Conservation (phyloP, 2,888 invertebrate species). For the Thera obeliscata region DNA sequence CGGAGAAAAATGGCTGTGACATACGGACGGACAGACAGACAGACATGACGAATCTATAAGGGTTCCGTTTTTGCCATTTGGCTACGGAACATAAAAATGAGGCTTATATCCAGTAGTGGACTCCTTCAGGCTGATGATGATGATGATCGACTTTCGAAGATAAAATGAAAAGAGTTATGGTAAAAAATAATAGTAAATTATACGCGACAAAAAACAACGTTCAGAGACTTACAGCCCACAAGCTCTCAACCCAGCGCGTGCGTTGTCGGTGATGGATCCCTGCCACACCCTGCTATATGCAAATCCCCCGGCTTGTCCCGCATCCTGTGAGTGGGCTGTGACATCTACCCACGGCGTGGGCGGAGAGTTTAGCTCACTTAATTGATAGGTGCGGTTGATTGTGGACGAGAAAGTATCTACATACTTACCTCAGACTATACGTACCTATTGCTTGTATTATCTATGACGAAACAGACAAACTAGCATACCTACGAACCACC, state of each 20-base stretch:
- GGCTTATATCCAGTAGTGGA: too few relatives aligned
- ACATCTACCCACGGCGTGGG: constrained; percentile 28
- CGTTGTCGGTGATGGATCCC: constrained; percentile 36
- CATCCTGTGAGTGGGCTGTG: constrained; percentile 34
- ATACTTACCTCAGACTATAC: background rate
- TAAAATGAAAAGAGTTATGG: too few relatives aligned
- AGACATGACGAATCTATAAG: too few relatives aligned
- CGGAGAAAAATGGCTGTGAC: too few relatives aligned
- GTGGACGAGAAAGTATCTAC: constrained; percentile 11
- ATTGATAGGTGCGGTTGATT: constrained; percentile 36
- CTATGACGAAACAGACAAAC: background rate
- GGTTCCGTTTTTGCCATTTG: too few relatives aligned
- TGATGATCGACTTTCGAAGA: too few relatives aligned
- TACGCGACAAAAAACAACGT: background rate
- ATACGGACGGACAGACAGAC: too few relatives aligned
- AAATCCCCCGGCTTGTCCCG: constrained; percentile 43
- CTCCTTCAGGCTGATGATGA: too few relatives aligned
- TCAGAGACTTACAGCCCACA: background rate
- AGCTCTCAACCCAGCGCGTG: constrained; percentile 29
- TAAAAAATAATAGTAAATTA: too few relatives aligned
- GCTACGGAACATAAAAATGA: too few relatives aligned
- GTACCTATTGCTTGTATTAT: background rate
- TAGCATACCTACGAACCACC: too few relatives aligned
- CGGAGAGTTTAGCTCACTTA: constrained; percentile 38
- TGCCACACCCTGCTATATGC: constrained; percentile 41